phyloP scores from a whole-genome alignment of 2,113 vertebrate genomes.

The Genyomyrus donnyi region DNA sequence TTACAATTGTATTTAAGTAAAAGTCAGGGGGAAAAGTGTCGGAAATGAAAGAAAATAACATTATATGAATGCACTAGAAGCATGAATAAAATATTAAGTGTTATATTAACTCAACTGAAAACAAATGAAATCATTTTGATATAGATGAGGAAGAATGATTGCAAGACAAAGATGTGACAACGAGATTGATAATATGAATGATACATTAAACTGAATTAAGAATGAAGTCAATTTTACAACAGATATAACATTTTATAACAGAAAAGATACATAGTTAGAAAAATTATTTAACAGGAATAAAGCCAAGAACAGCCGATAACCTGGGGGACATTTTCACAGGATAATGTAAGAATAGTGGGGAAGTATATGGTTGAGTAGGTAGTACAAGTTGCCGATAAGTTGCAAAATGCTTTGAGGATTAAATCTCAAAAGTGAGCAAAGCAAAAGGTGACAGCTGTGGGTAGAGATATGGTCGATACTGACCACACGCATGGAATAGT shows the following conservation, averaged over 20 bases:
- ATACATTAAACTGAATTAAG: background rate
- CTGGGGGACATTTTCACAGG: background rate
- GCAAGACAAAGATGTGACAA: background rate
- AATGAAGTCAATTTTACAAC: background rate
- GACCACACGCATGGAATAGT: background rate
- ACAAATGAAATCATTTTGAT: background rate
- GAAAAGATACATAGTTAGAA: background rate
- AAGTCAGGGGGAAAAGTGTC: background rate
- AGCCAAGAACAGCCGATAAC: background rate
- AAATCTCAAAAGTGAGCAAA: conserved; percentile 3
- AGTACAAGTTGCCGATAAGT: background rate
- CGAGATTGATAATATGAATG: background rate
- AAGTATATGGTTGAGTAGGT: background rate
- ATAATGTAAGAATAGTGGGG: background rate
- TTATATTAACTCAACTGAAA: background rate
- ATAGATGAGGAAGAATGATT: background rate
- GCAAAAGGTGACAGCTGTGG: conserved; percentile 6
- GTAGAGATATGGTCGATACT: background rate
- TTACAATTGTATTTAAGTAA: background rate
- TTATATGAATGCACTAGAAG: background rate
- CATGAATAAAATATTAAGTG: background rate
- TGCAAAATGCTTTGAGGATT: conserved; percentile 9
- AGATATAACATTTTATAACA: background rate
- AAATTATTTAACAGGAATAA: background rate
- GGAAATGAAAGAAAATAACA: background rate